Conservation (phyloP, 1,140 invertebrate species). For the Ostrea denselamellosa region DNA sequence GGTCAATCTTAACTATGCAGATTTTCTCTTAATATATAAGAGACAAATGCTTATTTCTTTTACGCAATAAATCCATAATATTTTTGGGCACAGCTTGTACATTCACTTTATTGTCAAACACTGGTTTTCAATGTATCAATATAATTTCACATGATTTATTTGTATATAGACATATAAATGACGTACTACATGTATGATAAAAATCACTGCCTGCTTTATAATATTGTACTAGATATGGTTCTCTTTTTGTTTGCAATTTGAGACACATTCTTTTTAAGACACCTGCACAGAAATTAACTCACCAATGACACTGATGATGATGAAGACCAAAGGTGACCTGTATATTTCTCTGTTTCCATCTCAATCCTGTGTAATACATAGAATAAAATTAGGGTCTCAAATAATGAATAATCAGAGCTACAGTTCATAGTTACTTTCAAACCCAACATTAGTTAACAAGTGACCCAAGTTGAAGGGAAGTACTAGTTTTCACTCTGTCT, state of each 20-base stretch:
- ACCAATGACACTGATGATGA: background rate
- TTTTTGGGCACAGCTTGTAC: background rate
- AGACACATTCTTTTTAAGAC: conserved; percentile 29
- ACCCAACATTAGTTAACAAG: too few relatives aligned
- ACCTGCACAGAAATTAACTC: background rate
- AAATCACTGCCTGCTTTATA: background rate
- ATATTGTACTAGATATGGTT: background rate
- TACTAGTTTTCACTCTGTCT: too few relatives aligned
- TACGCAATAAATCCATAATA: background rate
- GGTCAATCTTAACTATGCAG: conserved; percentile 25
- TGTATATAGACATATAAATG: background rate
- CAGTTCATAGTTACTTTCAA: too few relatives aligned
- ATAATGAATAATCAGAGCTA: too few relatives aligned
- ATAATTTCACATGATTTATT: conserved; percentile 13
- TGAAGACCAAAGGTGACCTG: background rate
- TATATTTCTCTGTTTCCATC: background rate
- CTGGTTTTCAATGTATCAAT: background rate
- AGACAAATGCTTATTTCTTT: background rate
- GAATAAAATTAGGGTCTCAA: too few relatives aligned
- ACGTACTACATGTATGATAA: background rate
- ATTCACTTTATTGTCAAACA: background rate
- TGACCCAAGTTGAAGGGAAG: too few relatives aligned
- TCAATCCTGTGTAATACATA: too few relatives aligned
- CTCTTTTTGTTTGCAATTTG: conserved; percentile 11
- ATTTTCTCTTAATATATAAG: conserved; percentile 1